These are phyloP conservation scores for Pygoscelis antarcticus DNA, from an alignment of 2,113 vertebrate genomes.

Conservation along the genomic window DNA sequence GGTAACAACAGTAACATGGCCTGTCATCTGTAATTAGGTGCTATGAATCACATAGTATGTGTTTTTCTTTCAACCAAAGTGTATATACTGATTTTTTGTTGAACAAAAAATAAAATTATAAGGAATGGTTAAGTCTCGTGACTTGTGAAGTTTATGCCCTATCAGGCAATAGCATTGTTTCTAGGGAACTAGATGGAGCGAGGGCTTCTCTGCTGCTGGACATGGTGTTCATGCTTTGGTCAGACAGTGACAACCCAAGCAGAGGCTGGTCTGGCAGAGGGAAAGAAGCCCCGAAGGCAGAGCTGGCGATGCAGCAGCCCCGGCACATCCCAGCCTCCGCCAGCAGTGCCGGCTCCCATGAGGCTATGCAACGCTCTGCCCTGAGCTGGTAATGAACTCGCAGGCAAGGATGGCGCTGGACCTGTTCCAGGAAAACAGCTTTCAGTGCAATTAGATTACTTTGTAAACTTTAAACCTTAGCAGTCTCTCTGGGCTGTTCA, in stretches of 20 bases:
- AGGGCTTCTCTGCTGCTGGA: neutral
- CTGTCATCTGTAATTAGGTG: neutral
- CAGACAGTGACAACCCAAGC: neutral
- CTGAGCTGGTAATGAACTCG: neutral
- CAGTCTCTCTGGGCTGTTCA: neutral
- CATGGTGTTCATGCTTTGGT: neutral
- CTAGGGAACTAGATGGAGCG: neutral
- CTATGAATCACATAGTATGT: accelerated
- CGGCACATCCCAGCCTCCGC: neutral
- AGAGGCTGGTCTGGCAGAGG: neutral
- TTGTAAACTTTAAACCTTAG: neutral
- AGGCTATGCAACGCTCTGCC: neutral
- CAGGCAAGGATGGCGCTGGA: neutral
- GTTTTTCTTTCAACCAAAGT: neutral
- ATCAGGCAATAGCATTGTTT: accelerated
- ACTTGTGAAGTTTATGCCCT: accelerated
- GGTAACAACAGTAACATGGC: neutral
- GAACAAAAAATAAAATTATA: neutral
- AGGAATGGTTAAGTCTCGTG: accelerated
- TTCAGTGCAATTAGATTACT: neutral
- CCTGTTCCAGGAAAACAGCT: neutral
- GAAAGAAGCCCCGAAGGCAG: neutral
- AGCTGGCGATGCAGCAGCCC: too few species aligned
- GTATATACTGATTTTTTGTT: accelerated
- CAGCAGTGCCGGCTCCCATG: neutral